Percentiles rank a stretch among this genome's conserved stretches.
These are phyloP conservation scores for Danio aesculapii DNA, from an alignment of 2,797 vertebrate species.

Conservation along the genomic window DNA sequence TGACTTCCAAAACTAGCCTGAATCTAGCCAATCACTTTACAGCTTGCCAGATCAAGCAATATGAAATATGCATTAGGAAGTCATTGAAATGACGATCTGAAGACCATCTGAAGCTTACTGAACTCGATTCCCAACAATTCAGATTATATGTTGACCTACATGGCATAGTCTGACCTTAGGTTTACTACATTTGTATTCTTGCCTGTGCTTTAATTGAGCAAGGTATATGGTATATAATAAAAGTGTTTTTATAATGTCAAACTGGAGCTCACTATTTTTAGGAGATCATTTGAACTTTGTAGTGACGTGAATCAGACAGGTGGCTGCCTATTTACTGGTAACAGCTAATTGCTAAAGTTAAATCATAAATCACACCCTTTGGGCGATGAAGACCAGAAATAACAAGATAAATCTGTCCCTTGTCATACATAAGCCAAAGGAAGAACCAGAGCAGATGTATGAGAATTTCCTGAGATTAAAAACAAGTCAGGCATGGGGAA, in stretches of 20 bases:
- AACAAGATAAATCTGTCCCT: background rate
- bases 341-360: slow-evolving; percentile 1
- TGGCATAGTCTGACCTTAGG: background rate
- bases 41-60: slow-evolving; percentile 5
- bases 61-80: slow-evolving; percentile 10
- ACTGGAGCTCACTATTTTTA: background rate
- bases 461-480: slow-evolving; percentile 12
- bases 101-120: background rate
- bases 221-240: background rate
- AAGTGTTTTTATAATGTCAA: background rate
- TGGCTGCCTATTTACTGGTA: background rate
- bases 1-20: too few species aligned
- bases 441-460: slow-evolving; percentile 5
- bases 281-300: background rate
- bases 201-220: slow-evolving; percentile 12
- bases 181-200: slow-evolving; percentile 18
- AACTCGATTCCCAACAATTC: background rate
- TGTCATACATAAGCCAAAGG: background rate
- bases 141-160: background rate
- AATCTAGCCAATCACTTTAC: slow-evolving; percentile 10
- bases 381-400: background rate
- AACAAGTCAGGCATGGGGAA: background rate
- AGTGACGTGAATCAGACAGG: background rate
- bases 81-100: background rate
- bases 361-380: background rate